phyloP scores from a whole-genome alignment of 1,140 invertebrate genomes.

The Battus philenor region DNA sequence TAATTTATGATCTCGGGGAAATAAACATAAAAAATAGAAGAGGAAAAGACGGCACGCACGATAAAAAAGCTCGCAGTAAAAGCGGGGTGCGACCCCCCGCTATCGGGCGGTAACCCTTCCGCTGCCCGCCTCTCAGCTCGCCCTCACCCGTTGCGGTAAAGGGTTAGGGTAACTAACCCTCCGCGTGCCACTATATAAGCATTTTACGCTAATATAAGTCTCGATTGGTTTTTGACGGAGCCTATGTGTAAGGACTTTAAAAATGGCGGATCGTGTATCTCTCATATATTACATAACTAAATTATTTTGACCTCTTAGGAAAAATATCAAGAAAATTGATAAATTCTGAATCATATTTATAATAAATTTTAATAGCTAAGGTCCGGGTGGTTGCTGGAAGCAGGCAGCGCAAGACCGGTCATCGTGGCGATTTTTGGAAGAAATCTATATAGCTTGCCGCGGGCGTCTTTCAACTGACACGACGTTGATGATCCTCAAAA shows the following conservation, averaged over 20 bases:
- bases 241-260: not conserved
- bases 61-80: constrained; percentile 75
- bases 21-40: constrained; percentile 76
- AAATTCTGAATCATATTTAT: too few species aligned
- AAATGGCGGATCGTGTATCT: too few species aligned
- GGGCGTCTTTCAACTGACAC: too few species aligned
- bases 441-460: too few species aligned
- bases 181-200: constrained; percentile 24
- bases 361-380: too few species aligned
- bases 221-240: not conserved
- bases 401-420: too few species aligned
- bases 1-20: constrained; percentile 75
- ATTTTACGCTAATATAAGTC: constrained; percentile 16
- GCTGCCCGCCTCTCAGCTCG: constrained; percentile 51
- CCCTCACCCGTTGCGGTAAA: constrained; percentile 50
- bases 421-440: too few species aligned
- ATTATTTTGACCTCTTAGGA: too few species aligned
- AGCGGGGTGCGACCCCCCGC: constrained; percentile 46
- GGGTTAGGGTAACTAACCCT: constrained; percentile 66
- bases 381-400: too few species aligned
- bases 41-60: constrained; percentile 73
- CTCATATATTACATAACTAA: too few species aligned
- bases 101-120: constrained; percentile 69
- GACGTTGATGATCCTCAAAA: too few species aligned
- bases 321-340: too few species aligned